Percentiles rank a stretch among this genome's conserved stretches.
These are phyloP conservation scores for Nipponacmea schrenckii DNA, from an alignment of 2,888 invertebrate species.

Conservation along the genomic window DNA sequence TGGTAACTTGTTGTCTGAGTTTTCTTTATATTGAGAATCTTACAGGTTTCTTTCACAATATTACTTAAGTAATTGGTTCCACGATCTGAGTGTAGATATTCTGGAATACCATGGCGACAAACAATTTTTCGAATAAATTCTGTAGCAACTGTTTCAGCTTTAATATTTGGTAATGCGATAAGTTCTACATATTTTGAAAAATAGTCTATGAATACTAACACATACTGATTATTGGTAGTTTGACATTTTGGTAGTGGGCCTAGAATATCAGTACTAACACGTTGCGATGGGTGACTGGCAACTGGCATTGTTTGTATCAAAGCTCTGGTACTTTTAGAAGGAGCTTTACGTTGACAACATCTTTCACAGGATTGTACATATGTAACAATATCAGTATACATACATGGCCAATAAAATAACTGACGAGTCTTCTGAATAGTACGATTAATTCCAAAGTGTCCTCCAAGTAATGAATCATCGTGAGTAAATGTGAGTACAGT, in stretches of 20 bases:
- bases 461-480: neutral
- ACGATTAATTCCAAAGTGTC: neutral
- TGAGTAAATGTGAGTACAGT: neutral
- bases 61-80: slow-evolving; percentile 11
- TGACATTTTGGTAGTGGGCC: slow-evolving; percentile 9
- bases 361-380: neutral
- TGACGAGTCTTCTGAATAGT: neutral
- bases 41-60: slow-evolving; percentile 16
- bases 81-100: slow-evolving; percentile 2
- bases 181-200: slow-evolving; percentile 18
- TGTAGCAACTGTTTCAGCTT: slow-evolving; percentile 4
- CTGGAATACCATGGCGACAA: slow-evolving; percentile 17
- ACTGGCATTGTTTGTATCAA: neutral
- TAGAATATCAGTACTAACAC: slow-evolving; percentile 17
- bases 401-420: neutral
- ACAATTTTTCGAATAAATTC: slow-evolving; percentile 11
- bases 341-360: slow-evolving; percentile 7
- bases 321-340: neutral
- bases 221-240: neutral
- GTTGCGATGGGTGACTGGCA: slow-evolving; percentile 3
- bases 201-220: slow-evolving; percentile 11
- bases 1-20: slow-evolving; percentile 13
- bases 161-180: slow-evolving; percentile 11
- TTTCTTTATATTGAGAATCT: slow-evolving; percentile 9
- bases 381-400: neutral